A percentile compares a stretch with the other conserved stretches of the same genome.
These are phyloP conservation scores for Apotomis turbidana DNA, from an alignment of 2,888 invertebrate species.

Conservation along the genomic window DNA sequence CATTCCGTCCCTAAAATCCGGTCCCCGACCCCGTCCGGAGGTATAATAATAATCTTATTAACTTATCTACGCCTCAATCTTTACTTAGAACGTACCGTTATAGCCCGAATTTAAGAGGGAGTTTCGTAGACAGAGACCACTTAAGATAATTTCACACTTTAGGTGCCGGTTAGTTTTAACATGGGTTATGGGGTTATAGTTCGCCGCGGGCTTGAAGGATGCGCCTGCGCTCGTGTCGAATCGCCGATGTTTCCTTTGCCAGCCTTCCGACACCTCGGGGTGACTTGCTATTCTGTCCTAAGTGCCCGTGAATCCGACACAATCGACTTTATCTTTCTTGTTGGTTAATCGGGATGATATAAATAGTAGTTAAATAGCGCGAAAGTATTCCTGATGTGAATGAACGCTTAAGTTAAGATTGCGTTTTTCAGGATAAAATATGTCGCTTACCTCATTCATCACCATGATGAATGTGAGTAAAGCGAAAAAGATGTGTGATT, in stretches of 20 bases:
- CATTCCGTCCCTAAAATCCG: slow-evolving; percentile 80
- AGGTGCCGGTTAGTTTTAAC: slow-evolving; percentile 68
- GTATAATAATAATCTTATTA: slow-evolving; percentile 83
- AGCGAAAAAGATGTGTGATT: too few species aligned
- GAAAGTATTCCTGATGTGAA: too few species aligned
- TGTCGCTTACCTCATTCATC: too few species aligned
- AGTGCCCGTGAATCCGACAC: neutral
- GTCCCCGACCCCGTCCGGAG: slow-evolving; percentile 74
- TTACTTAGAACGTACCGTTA: slow-evolving; percentile 81
- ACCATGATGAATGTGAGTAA: too few species aligned
- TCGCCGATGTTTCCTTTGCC: slow-evolving; percentile 68
- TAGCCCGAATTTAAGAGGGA: slow-evolving; percentile 72
- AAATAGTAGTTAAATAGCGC: too few species aligned
- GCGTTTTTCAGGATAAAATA: too few species aligned
- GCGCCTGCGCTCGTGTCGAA: slow-evolving; percentile 68
- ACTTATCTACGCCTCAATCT: slow-evolving; percentile 81
- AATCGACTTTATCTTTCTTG: neutral
- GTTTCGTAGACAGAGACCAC: slow-evolving; percentile 72
- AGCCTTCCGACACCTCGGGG: slow-evolving; percentile 47
- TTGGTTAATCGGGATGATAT: neutral
- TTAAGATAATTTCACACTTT: slow-evolving; percentile 82
- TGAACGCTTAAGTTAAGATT: too few species aligned
- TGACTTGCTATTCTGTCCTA: slow-evolving; percentile 50
- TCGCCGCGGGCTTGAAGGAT: slow-evolving; percentile 60
- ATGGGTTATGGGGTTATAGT: slow-evolving; percentile 59